Base-by-base conservation (phyloP, 2,797 vertebrate species). In the Mormyrops boulengeri region DNA sequence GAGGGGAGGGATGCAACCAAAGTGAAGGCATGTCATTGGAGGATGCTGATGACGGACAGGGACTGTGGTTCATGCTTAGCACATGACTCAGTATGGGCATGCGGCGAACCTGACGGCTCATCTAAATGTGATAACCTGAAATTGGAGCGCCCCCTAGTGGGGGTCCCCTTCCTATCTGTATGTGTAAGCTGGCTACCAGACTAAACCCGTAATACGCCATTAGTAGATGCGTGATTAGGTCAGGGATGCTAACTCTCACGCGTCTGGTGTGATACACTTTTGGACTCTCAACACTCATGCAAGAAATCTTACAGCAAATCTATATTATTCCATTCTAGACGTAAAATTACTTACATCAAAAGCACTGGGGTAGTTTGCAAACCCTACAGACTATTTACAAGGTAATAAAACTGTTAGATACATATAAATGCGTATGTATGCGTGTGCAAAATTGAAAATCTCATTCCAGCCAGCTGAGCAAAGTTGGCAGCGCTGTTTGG, bases 1-100 rank as follows among this genome's bases (percentile, higher is more conserved):
- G 94, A 93, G 93, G 4, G 88, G 62, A 94, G 11, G 93, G 8
- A 93, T 85, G 90, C 0, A 91, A 86, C 30, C 66, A 91, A 0
- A 47, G 0, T 88, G 88, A 66, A 0, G 66, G 53, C 22, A 9
- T 69, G n/a, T 44, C 12, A 89, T 89, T 53, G 62, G 84, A 77
- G 11, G 53, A 57, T 38, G 50, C 6, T 34, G 19, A n/a, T 55
- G 34, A 57, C 12, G 52, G 34, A 60, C 22, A 62, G 41, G 55
- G 3, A 47, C 73, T 34, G 8, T 2, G 26, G 62, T 44, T 26
- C 57, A n/a, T 89, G 19, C 17, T 47, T 84, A 17, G 9, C 3
- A 34, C 26, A 9, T 9, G 17, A 60, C 55, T 88, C 19, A 2
- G 6, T 66, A 88, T 38, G 19, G 53, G 19, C n/a, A 49, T 11